A percentile compares a stretch with the other conserved stretches of the same genome.
Conservation (phyloP, 2,113 vertebrate genomes). For the Pheucticus melanocephalus region DNA sequence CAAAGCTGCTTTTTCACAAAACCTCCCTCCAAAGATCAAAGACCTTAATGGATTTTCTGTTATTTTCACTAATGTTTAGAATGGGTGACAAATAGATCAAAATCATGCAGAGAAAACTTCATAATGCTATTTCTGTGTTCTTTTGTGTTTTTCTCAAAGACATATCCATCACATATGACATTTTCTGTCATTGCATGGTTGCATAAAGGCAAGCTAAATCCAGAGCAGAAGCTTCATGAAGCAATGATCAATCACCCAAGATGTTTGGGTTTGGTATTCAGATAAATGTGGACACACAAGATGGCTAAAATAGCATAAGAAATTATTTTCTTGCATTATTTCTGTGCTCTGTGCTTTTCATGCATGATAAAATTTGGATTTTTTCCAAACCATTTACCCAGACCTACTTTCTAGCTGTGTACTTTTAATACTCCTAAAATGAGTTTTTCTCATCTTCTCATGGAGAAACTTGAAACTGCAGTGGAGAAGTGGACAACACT, state of each 20-base stretch:
- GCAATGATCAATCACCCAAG: not conserved
- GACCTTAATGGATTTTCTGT: not conserved
- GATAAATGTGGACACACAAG: not conserved
- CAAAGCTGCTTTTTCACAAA: not conserved
- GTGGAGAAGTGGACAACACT: not conserved
- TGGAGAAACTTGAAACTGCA: not conserved
- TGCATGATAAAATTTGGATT: conserved; percentile 45
- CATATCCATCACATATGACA: not conserved
- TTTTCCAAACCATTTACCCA: conserved; percentile 64
- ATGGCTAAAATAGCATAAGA: conserved; percentile 5
- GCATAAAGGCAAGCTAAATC: not conserved
- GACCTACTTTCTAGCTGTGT: conserved; percentile 45
- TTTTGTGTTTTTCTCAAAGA: not conserved
- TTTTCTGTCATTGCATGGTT: not conserved
- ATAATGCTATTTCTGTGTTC: not conserved
- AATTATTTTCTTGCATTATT: conserved; percentile 25
- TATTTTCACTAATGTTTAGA: not conserved
- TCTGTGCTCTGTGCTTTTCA: conserved; percentile 34
- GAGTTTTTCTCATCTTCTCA: not conserved
- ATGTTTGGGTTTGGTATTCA: conserved; percentile 22
- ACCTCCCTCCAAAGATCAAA: not conserved
- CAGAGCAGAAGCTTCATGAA: not conserved
- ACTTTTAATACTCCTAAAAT: conserved; percentile 53
- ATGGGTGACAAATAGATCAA: not conserved
- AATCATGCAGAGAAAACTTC: not conserved